phyloP scores from a whole-genome alignment of 2,113 vertebrate genomes.

The Hemiprocne comata region DNA sequence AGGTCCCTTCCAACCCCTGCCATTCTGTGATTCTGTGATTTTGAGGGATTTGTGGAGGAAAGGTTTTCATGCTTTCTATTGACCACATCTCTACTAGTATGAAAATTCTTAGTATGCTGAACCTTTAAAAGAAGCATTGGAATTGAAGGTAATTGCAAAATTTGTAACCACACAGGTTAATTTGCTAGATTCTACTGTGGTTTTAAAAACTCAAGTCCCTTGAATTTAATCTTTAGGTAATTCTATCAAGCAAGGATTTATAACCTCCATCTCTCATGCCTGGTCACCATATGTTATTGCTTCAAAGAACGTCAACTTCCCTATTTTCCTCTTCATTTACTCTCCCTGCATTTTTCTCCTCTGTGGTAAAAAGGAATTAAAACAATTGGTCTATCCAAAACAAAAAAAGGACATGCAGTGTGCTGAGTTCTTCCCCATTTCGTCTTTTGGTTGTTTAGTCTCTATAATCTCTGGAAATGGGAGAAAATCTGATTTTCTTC shows the following conservation, averaged over 20 bases:
- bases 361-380: slow-evolving; percentile 44
- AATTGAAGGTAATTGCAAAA: not conserved
- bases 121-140: not conserved
- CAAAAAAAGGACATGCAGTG: not conserved
- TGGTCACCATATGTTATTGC: slow-evolving; percentile 64
- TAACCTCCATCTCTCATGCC: slow-evolving; percentile 39
- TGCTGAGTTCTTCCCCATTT: not conserved
- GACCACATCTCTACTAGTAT: not conserved
- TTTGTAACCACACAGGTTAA: not conserved
- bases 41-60: slow-evolving; percentile 7
- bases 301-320: slow-evolving; percentile 60
- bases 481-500: not conserved
- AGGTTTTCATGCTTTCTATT: slow-evolving; percentile 17
- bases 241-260: slow-evolving; percentile 51
- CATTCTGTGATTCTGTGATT: too few relatives aligned
- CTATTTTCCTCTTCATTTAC: slow-evolving; percentile 61
- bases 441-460: not conserved
- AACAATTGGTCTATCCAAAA: slow-evolving; percentile 29
- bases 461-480: not conserved
- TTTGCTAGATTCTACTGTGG: slow-evolving; percentile 14
- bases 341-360: slow-evolving; percentile 27
- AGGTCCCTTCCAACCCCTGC: too few relatives aligned
- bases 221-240: slow-evolving; percentile 57
- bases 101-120: not conserved
- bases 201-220: slow-evolving; percentile 33